Conservation (phyloP, 2,888 invertebrate genomes). For the Dorcus hopei region DNA sequence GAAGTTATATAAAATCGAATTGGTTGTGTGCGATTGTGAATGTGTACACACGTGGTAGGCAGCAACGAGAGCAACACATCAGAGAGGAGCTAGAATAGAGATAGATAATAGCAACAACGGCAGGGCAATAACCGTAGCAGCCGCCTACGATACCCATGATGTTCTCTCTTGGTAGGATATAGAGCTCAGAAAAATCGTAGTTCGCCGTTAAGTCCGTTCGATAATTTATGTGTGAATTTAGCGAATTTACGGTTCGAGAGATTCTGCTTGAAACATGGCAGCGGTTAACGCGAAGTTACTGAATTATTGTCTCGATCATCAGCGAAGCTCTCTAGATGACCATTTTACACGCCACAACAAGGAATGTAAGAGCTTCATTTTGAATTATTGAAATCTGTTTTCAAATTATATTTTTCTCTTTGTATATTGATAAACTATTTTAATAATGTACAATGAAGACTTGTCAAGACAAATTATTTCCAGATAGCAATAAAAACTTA, state of each 20-base stretch:
- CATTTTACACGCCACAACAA: too few species aligned
- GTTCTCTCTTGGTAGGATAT: constrained; percentile 3
- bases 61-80: neutral
- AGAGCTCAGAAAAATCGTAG: neutral
- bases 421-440: too few species aligned
- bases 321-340: too few species aligned
- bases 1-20: neutral
- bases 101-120: constrained; percentile 14
- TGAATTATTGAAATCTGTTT: too few species aligned
- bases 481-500: too few species aligned
- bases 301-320: too few species aligned
- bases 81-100: constrained; percentile 9
- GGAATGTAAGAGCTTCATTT: too few species aligned
- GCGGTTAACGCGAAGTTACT: too few species aligned
- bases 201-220: neutral
- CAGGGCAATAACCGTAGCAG: constrained; percentile 32
- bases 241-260: neutral
- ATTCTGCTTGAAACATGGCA: too few species aligned
- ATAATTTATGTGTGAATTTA: neutral
- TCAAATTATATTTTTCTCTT: too few species aligned
- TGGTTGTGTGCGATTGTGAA: neutral
- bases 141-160: constrained; percentile 25
- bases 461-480: too few species aligned
- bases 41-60: neutral
- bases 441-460: too few species aligned